Evolutionary conservation across 2,113 vertebrate species (phyloP).

Genomic region (Physeter macrocephalus): DNA sequence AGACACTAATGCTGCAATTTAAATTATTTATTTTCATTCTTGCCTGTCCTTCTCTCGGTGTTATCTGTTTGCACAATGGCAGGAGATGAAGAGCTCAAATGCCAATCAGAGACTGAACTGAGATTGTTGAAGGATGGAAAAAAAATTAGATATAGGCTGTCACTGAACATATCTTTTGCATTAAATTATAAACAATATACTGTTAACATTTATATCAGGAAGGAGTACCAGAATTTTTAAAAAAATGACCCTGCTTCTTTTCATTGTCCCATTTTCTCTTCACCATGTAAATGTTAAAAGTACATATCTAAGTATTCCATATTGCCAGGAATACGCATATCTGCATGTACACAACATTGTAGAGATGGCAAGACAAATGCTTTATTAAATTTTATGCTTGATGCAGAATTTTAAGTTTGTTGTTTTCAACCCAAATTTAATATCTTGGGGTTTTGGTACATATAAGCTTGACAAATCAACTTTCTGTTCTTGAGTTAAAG

Average conservation of each 20-base stretch:
- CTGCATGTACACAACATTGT: not conserved
- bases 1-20: not conserved
- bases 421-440: constrained; percentile 62
- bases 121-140: not conserved
- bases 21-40: not conserved
- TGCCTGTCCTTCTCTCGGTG: not conserved
- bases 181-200: not conserved
- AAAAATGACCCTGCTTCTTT: not conserved
- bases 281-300: not conserved
- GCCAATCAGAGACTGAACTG: not conserved
- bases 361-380: constrained; percentile 44
- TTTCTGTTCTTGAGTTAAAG: constrained; percentile 71
- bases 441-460: constrained; percentile 59
- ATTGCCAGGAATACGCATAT: not conserved
- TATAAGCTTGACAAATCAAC: constrained; percentile 71
- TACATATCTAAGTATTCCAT: not conserved
- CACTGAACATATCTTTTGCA: not conserved
- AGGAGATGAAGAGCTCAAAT: not conserved
- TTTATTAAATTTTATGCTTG: constrained; percentile 65
- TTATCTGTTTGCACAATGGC: not conserved
- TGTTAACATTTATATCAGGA: constrained; percentile 37
- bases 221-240: not conserved
- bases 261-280: not conserved
- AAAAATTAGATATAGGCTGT: not conserved
- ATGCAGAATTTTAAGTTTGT: constrained; percentile 54